These are phyloP conservation scores for Microctenopoma stevenorrisi DNA, from an alignment of 2,797 vertebrate species.

Conservation along the genomic window DNA sequence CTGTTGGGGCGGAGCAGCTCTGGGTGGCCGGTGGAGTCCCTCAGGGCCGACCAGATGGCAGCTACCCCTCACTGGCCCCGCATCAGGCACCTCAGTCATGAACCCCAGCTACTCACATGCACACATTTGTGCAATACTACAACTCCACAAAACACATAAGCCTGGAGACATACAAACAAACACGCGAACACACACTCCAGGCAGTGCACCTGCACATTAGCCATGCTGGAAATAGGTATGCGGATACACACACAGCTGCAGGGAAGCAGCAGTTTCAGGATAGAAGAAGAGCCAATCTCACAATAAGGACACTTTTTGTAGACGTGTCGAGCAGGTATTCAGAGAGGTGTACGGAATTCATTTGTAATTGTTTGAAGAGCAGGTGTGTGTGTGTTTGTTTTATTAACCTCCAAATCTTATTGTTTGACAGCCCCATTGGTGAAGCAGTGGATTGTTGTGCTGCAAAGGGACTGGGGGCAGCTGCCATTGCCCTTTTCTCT, in stretches of 20 bases:
- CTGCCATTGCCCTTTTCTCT: slow-evolving; percentile 25
- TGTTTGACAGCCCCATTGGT: background rate
- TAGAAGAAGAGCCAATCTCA: slow-evolving; percentile 8
- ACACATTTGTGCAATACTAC: slow-evolving; percentile 1
- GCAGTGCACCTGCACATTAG: slow-evolving; percentile 11
- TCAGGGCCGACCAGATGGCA: slow-evolving; percentile 74
- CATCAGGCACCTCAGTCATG: slow-evolving; percentile 43
- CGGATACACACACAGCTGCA: slow-evolving; percentile 18
- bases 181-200: slow-evolving; percentile 3
- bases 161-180: slow-evolving; percentile 37
- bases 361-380: background rate
- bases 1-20: slow-evolving; percentile 67
- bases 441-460: too few relatives aligned
- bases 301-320: slow-evolving; percentile 4
- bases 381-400: background rate
- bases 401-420: background rate
- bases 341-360: background rate
- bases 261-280: slow-evolving; percentile 14
- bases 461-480: slow-evolving; percentile 17
- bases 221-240: slow-evolving; percentile 22
- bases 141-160: slow-evolving; percentile 28
- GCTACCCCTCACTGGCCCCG: slow-evolving; percentile 44
- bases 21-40: slow-evolving; percentile 62
- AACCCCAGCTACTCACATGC: slow-evolving; percentile 33
- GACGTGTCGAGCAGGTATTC: slow-evolving; percentile 2